Evolutionary conservation across 2,888 invertebrate genomes (phyloP).

Genomic region (Epistrophella euchroma): DNA sequence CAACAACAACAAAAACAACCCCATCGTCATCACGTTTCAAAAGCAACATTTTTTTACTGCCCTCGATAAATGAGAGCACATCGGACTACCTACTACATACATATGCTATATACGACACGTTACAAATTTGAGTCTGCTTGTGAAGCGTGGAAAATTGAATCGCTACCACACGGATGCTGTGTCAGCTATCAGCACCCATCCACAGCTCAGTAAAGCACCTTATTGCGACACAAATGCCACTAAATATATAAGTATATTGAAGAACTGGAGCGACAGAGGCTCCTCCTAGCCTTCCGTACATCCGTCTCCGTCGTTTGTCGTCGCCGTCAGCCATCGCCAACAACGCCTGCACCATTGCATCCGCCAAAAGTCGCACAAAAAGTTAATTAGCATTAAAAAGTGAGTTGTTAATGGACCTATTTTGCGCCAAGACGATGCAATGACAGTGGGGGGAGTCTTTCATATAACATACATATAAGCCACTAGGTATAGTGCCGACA

Average conservation of each 20-base stretch:
- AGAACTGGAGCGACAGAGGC: constrained; percentile 26
- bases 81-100: constrained; percentile 1
- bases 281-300: constrained; percentile 19
- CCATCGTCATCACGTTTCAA: constrained; percentile 59
- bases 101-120: constrained; percentile 4
- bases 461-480: constrained; percentile 42
- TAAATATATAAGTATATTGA: background rate
- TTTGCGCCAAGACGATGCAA: constrained; percentile 57
- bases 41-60: constrained; percentile 41
- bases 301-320: background rate
- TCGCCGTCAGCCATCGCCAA: background rate
- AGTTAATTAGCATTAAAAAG: constrained; percentile 74
- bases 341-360: constrained; percentile 24
- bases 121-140: constrained; percentile 39
- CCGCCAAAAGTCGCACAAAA: constrained; percentile 51
- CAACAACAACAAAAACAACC: constrained; percentile 14
- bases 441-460: background rate
- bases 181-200: background rate
- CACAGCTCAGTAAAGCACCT: constrained; percentile 42
- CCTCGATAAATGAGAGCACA: constrained; percentile 28
- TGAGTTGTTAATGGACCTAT: constrained; percentile 74
- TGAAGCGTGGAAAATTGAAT: constrained; percentile 69
- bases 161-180: constrained; percentile 63
- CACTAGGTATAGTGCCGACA: constrained; percentile 13
- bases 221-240: constrained; percentile 27